Evolutionary conservation across 2,113 vertebrate genomes (phyloP).

Genomic region (Morone chrysops): DNA sequence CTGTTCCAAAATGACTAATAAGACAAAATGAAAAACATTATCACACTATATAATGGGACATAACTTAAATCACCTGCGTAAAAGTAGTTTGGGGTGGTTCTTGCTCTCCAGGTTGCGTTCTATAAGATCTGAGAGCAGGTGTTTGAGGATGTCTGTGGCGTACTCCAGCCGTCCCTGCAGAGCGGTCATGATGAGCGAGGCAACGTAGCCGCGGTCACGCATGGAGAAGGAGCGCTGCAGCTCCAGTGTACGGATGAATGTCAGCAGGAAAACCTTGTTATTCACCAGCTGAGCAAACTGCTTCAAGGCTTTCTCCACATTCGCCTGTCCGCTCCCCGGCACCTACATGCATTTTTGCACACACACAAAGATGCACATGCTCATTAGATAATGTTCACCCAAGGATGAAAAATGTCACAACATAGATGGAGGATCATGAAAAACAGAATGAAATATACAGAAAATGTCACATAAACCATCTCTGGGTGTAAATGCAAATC

Average conservation of each 20-base stretch:
- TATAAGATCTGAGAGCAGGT: conserved; percentile 96
- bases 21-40: background rate
- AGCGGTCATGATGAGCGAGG: conserved; percentile 97
- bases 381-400: conserved; percentile 45
- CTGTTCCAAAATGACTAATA: background rate
- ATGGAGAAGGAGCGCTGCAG: conserved; percentile 98
- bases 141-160: conserved; percentile 96
- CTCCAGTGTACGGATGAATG: conserved; percentile 97
- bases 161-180: conserved; percentile 96
- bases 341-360: conserved; percentile 83
- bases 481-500: background rate
- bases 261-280: conserved; percentile 97
- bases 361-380: conserved; percentile 39
- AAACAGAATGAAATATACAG: background rate
- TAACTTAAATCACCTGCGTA: conserved; percentile 88
- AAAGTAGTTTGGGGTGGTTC: conserved; percentile 97
- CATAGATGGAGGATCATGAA: conserved; percentile 8
- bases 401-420: conserved; percentile 27
- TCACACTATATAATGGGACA: background rate
- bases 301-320: conserved; percentile 97
- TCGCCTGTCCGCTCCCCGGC: conserved; percentile 93
- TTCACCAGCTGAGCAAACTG: conserved; percentile 97
- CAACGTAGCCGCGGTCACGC: conserved; percentile 97
- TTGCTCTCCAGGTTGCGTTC: conserved; percentile 98
- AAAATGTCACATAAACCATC: background rate